Evolutionary conservation across 2,113 vertebrate genomes (phyloP), one percentile per base, ranked within the genome.

Genomic region (Microcebus lehilahytsara): DNA sequence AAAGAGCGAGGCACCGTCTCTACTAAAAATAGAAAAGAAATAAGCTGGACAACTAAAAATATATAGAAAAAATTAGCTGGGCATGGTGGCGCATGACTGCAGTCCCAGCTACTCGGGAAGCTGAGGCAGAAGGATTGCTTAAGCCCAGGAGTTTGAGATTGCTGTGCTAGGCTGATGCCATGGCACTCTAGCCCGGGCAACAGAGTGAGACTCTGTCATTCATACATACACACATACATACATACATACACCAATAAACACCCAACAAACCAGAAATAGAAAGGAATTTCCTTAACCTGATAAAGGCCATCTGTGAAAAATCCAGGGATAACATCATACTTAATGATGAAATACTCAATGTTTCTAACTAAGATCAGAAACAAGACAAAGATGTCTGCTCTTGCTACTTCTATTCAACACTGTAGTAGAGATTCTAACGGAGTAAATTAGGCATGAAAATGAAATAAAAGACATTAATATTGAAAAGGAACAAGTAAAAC

Each of bases 231-330:
- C 7, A 46, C 42, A 46, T 46, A 46, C 42, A 46, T 49, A 49
- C 46, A 11, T 49, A 49, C 46, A 49, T 11, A 49, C 46, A 49
- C 10, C 8, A 49, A 49, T 11, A 75, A 88, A 72, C 32, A 66
- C 11, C 9, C 37, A 89, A 79, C 14, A 89, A 69, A 89, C 58
- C 90, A 90, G 56, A 20, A 91, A 78, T 27, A 85, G 19, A 77
- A 96, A n/a, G 14, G 40, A 83, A 74, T 80, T 69, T 88, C 75
- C 27, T 74, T 56, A 94, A 91, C 74, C 32, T 30, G 20, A 91
- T 66, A 74, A 91, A 91, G 25, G 32, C 25, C 22, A 66, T 72
- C 66, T 94, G 80, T 37, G 51, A 92, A 94, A 96, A 85, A 58
- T 20, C 27, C 53, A 20, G 27, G 53, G 42, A 51, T 67, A 85